These are phyloP conservation scores for Lamprotornis superbus DNA, from an alignment of 2,113 vertebrate genomes.

Conservation along the genomic window DNA sequence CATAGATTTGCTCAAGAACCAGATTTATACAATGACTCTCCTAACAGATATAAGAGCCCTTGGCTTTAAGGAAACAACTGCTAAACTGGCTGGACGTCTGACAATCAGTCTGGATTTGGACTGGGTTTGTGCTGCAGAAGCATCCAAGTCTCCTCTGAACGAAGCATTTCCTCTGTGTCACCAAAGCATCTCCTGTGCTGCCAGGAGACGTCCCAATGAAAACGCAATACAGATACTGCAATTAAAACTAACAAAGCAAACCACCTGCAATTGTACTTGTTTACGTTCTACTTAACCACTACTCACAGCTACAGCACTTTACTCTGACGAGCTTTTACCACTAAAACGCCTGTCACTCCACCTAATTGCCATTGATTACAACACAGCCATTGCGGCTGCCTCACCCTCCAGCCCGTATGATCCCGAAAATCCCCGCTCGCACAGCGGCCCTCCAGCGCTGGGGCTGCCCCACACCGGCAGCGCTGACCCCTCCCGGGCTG, in stretches of 20 bases:
- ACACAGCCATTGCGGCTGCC: background rate
- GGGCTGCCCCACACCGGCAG: background rate
- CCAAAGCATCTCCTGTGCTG: background rate
- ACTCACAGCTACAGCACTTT: background rate
- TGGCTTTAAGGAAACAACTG: background rate
- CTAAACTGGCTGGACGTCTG: background rate
- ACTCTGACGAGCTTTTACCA: background rate
- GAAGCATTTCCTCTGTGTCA: background rate
- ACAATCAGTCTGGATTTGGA: background rate
- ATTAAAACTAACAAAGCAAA: background rate
- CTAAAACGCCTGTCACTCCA: background rate
- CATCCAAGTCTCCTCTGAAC: background rate
- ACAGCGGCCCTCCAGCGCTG: background rate
- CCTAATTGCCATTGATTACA: background rate
- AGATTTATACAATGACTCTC: background rate
- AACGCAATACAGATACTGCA: background rate
- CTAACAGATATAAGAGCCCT: fast-evolving
- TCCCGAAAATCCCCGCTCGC: background rate
- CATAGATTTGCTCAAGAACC: background rate
- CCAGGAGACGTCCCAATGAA: background rate
- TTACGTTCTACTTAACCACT: background rate
- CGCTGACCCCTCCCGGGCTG: background rate
- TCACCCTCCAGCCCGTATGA: background rate
- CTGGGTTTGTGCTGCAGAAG: background rate
- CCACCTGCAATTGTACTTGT: fast-evolving